Conservation (phyloP, 2,888 invertebrate genomes). For the Hypercompe scribonia region DNA sequence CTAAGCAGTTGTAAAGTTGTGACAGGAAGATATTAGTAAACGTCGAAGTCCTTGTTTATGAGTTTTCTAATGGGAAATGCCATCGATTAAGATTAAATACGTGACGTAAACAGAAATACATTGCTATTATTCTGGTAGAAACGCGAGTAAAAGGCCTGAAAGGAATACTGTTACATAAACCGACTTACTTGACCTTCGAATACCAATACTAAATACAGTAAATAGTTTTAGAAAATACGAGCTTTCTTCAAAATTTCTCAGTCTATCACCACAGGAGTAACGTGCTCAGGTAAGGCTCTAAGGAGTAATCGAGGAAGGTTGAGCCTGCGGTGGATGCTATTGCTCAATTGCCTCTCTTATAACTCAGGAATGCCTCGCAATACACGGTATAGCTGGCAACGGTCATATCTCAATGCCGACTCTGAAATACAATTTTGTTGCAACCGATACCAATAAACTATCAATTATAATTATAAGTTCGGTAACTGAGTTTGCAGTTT, state of each 20-base stretch:
- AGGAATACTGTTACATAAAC: constrained; percentile 53
- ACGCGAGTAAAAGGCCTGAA: constrained; percentile 53
- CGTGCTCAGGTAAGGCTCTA: constrained; percentile 57
- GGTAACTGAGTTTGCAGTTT: constrained; percentile 42
- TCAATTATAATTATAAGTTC: constrained; percentile 52
- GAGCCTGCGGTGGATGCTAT: constrained; percentile 64
- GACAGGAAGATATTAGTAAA: constrained; percentile 78
- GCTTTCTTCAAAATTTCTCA: constrained; percentile 45
- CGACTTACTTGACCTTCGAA: constrained; percentile 33
- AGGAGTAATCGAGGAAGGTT: constrained; percentile 70
- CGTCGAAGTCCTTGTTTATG: constrained; percentile 81
- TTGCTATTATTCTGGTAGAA: constrained; percentile 43
- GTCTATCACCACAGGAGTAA: constrained; percentile 50
- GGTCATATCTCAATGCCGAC: constrained; percentile 60
- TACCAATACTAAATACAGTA: neutral
- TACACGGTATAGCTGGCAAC: constrained; percentile 60
- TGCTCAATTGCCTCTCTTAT: constrained; percentile 72
- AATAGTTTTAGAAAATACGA: constrained; percentile 14
- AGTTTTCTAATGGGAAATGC: constrained; percentile 78
- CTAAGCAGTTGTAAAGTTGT: constrained; percentile 71
- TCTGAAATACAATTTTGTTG: constrained; percentile 48
- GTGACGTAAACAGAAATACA: constrained; percentile 61
- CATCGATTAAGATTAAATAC: constrained; percentile 65
- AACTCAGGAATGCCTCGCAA: constrained; percentile 55
- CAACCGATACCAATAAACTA: constrained; percentile 47